Percentiles rank a stretch among this genome's conserved stretches.
Conservation (phyloP, 1,140 invertebrate species). For the Dryas iulia region DNA sequence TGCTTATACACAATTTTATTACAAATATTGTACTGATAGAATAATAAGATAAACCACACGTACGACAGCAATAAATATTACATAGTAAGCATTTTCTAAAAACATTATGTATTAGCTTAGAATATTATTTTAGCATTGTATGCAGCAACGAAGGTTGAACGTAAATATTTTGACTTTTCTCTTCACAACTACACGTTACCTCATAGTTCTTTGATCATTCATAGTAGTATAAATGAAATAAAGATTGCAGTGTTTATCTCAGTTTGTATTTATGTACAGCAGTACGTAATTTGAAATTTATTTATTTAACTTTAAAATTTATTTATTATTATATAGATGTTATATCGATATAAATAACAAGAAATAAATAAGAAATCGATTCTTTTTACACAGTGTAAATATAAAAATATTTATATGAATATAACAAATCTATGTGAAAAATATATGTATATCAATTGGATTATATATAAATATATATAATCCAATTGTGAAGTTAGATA, state of each 20-base stretch:
- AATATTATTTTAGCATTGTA: not conserved
- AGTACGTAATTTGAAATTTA: not conserved
- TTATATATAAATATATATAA: too few relatives aligned
- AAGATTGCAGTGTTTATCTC: not conserved
- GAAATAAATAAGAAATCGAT: too few relatives aligned
- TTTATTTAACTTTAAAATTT: too few relatives aligned
- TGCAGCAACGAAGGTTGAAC: not conserved
- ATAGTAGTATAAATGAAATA: not conserved
- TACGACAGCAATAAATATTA: not conserved
- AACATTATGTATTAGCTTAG: not conserved
- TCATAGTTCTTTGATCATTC: not conserved
- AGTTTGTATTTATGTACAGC: not conserved
- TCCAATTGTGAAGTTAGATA: too few relatives aligned
- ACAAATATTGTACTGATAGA: not conserved
- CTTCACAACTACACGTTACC: not conserved
- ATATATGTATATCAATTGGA: too few relatives aligned
- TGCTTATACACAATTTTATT: too few relatives aligned
- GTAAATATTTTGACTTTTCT: constrained; percentile 2
- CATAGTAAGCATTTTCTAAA: not conserved
- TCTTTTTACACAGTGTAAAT: not conserved
- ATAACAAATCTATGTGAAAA: too few relatives aligned
- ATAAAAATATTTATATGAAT: not conserved
- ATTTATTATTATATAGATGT: not conserved
- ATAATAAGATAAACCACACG: not conserved
- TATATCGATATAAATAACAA: not conserved